A percentile compares a stretch with the other conserved stretches of the same genome.
These are phyloP conservation scores for Sarcophaga variegata DNA, from an alignment of 2,888 invertebrate species.

Conservation along the genomic window DNA sequence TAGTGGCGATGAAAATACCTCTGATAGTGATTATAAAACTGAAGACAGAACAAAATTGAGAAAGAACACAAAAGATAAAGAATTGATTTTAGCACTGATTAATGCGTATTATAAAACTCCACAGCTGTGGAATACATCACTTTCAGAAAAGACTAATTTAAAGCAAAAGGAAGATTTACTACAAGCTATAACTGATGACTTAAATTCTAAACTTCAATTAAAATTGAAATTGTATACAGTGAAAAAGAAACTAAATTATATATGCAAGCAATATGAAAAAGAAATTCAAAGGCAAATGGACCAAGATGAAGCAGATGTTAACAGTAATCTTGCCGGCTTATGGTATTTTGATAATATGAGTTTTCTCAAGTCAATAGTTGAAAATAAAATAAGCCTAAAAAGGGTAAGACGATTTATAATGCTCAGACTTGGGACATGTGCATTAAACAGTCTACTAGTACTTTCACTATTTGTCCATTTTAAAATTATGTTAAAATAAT, in stretches of 20 bases:
- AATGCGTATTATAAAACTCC: slow-evolving; percentile 54
- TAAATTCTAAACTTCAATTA: slow-evolving; percentile 51
- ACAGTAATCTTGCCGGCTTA: slow-evolving; percentile 16
- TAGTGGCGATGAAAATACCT: slow-evolving; percentile 49
- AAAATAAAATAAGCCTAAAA: slow-evolving; percentile 63
- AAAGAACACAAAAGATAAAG: slow-evolving; percentile 43
- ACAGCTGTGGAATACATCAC: slow-evolving; percentile 60
- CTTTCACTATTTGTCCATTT: too few species aligned
- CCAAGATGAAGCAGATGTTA: not conserved
- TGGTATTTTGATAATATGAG: slow-evolving; percentile 67
- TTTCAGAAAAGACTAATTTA: slow-evolving; percentile 34
- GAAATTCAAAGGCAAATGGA: slow-evolving; percentile 52
- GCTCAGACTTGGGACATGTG: too few species aligned
- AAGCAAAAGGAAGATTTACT: slow-evolving; percentile 58
- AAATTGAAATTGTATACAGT: slow-evolving; percentile 56
- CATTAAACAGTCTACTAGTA: too few species aligned
- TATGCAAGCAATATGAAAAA: slow-evolving; percentile 63
- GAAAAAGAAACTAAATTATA: slow-evolving; percentile 54
- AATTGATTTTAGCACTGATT: slow-evolving; percentile 53
- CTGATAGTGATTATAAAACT: slow-evolving; percentile 37
- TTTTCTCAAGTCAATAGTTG: slow-evolving; percentile 57
- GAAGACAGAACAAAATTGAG: not conserved
- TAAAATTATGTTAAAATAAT: too few species aligned
- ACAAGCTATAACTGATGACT: slow-evolving; percentile 46
- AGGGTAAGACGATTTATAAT: slow-evolving; percentile 36